phyloP scores from a whole-genome alignment of 2,888 invertebrate species.

The Hecatera dysodea region DNA sequence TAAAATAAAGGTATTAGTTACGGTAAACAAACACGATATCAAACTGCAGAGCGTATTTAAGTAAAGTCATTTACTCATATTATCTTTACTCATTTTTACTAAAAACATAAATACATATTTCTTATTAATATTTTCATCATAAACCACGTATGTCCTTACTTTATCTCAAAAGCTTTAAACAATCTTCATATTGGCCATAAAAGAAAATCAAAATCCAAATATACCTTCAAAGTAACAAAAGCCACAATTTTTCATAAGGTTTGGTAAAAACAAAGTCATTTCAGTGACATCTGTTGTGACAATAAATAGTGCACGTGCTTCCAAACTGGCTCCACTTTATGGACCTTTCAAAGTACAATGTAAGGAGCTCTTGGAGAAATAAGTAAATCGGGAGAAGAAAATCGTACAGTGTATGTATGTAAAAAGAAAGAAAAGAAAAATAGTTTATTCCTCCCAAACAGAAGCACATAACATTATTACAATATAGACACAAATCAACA shows the following conservation, averaged over 20 bases:
- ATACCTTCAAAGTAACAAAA: constrained; percentile 18
- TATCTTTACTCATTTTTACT: no score
- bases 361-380: constrained; percentile 37
- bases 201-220: not conserved
- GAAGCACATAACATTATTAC: no score
- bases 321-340: constrained; percentile 51
- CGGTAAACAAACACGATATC: not conserved
- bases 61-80: no score
- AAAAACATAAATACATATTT: no score
- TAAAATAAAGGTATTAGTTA: not conserved
- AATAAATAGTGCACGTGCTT: constrained; percentile 59
- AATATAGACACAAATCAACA: no score
- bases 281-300: constrained; percentile 50
- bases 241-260: constrained; percentile 32
- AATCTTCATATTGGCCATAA: not conserved
- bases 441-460: no score
- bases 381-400: constrained; percentile 37
- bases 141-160: not conserved
- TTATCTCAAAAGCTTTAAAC: not conserved
- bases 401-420: no score
- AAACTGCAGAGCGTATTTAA: no score
- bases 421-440: no score
- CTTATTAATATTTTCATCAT: not conserved
- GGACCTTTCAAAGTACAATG: constrained; percentile 50
- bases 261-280: constrained; percentile 47